phyloP scores from a whole-genome alignment of 2,888 invertebrate genomes.

The Mellilla xanthometata region DNA sequence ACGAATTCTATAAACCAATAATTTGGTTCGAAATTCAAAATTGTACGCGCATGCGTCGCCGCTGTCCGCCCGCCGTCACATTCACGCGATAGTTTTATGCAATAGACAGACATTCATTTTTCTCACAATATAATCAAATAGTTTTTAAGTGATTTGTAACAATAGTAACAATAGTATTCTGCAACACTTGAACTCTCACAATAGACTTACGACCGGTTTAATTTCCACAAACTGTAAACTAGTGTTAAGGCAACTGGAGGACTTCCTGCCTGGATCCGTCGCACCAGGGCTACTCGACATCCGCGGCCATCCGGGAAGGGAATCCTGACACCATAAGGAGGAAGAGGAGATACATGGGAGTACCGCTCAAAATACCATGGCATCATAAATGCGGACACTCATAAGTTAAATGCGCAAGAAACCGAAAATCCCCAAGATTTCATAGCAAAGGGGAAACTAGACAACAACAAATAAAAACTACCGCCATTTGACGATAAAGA shows the following conservation, averaged over 20 bases:
- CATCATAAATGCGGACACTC: conserved; percentile 57
- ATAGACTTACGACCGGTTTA: conserved; percentile 67
- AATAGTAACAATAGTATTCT: conserved; percentile 63
- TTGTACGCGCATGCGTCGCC: conserved; percentile 74
- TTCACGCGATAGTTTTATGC: conserved; percentile 78
- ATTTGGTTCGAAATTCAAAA: conserved; percentile 66
- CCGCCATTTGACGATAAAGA: conserved; percentile 83
- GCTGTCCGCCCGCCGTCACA: conserved; percentile 74
- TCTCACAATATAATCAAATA: conserved; percentile 68
- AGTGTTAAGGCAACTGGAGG: conserved; percentile 79
- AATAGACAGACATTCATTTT: conserved; percentile 74
- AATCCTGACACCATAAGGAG: conserved; percentile 53
- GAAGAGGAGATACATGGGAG: conserved; percentile 62
- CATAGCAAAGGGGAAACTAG: conserved; percentile 73
- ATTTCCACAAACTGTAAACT: conserved; percentile 72
- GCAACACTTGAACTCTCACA: conserved; percentile 78
- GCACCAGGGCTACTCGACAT: conserved; percentile 69
- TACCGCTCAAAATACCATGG: conserved; percentile 62
- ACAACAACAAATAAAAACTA: conserved; percentile 64
- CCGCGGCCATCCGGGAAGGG: conserved; percentile 75
- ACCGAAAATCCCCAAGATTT: conserved; percentile 70
- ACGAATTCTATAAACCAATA: conserved; percentile 72
- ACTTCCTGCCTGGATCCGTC: conserved; percentile 74
- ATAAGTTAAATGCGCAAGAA: conserved; percentile 78
- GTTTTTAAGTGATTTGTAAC: conserved; percentile 76